These are phyloP conservation scores for Morinoia aosen DNA, from an alignment of 2,888 invertebrate genomes.

Conservation along the genomic window DNA sequence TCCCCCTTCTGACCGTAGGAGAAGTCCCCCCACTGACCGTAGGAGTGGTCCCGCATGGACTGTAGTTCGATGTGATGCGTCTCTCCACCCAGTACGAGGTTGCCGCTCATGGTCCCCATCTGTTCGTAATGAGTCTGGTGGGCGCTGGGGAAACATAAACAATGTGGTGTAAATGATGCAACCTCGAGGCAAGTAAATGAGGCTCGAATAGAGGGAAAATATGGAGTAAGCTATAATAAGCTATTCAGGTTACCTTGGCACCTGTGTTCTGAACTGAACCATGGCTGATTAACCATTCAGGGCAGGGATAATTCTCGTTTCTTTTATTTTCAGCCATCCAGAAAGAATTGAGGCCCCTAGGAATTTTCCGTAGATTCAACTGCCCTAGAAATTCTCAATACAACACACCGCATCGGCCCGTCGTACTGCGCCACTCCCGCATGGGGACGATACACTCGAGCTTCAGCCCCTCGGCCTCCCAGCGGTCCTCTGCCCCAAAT, in stretches of 20 bases:
- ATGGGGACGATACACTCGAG: conserved; percentile 81
- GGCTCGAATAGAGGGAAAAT: no score
- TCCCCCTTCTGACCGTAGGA: no score
- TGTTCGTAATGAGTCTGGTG: conserved; percentile 90
- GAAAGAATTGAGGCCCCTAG: no score
- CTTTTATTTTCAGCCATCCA: no score
- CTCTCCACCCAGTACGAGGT: conserved; percentile 75
- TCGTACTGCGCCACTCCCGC: conserved; percentile 81
- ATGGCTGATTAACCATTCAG: background rate
- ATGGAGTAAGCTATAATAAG: no score
- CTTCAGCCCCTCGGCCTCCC: conserved; percentile 80
- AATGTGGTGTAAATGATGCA: no score
- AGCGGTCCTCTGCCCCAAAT: conserved; percentile 76
- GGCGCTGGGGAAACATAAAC: conserved; percentile 73
- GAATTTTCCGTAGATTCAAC: no score
- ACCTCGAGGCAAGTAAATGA: no score
- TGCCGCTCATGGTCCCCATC: conserved; percentile 79
- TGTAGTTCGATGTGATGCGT: conserved; percentile 74
- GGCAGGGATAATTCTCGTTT: background rate
- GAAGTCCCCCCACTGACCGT: conserved; percentile 76
- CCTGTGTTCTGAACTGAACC: background rate
- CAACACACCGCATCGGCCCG: conserved; percentile 77
- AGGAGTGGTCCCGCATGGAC: conserved; percentile 86
- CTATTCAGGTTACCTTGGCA: background rate
- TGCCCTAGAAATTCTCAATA: background rate